A percentile compares a stretch with the other conserved stretches of the same genome.
phyloP scores from a whole-genome alignment of 2,113 vertebrate genomes.

The Gopherus evgoodei region DNA sequence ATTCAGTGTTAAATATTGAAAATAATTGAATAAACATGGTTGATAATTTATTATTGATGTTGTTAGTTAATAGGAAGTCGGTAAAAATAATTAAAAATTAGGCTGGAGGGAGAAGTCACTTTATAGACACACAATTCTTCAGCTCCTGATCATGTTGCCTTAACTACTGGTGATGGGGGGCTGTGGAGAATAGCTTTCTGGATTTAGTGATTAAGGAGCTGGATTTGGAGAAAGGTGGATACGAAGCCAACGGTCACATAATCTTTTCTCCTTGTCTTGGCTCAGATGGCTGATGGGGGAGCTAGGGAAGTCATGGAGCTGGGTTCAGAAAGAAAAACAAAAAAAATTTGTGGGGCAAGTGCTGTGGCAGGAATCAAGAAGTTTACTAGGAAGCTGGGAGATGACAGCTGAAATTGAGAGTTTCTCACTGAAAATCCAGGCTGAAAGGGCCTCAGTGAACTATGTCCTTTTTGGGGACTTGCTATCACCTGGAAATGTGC shows the following conservation, averaged over 20 bases:
- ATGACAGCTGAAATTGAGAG: background rate
- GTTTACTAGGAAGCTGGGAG: background rate
- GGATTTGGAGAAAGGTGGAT: background rate
- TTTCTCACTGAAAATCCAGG: background rate
- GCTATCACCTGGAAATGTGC: conserved; percentile 40
- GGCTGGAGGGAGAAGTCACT: background rate
- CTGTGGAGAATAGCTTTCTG: conserved; percentile 17
- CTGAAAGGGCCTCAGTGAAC: background rate
- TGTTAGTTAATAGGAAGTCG: conserved; percentile 47
- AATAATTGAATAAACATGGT: conserved; percentile 68
- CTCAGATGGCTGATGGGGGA: background rate
- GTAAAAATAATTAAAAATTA: conserved; percentile 49
- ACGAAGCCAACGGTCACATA: background rate
- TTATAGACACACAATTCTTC: background rate
- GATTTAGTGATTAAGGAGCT: background rate
- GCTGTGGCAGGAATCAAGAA: background rate
- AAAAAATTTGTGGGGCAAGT: background rate
- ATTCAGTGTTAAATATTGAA: conserved; percentile 80
- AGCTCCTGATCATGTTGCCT: background rate
- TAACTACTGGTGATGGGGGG: background rate
- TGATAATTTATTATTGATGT: conserved; percentile 73
- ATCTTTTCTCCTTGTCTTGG: rapidly evolving
- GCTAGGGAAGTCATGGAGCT: background rate
- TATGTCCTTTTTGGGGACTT: background rate
- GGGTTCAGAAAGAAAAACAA: background rate